Percentiles rank a stretch among this genome's conserved stretches.
phyloP scores from a whole-genome alignment of 53 echinoderm and acorn worm genomes.

The Echinarachnius parma region DNA sequence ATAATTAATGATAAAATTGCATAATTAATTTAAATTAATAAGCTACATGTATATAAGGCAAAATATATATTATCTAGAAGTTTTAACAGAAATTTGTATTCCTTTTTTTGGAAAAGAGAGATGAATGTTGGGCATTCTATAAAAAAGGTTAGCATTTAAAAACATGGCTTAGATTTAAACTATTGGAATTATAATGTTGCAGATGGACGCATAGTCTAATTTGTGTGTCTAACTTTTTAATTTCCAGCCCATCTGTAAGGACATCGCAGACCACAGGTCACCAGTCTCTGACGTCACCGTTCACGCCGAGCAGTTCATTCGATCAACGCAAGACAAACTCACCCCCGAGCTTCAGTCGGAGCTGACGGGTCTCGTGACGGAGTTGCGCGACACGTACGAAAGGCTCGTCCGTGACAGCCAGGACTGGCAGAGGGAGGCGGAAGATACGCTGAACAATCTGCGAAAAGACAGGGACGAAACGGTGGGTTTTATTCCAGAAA shows the following conservation, averaged over 20 bases:
- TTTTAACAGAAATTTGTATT: too few species aligned
- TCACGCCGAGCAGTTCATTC: slow-evolving; percentile 88
- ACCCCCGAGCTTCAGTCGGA: slow-evolving; percentile 83
- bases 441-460: slow-evolving; percentile 69
- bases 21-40: too few species aligned
- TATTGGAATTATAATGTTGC: too few species aligned
- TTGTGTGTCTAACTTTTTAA: neutral
- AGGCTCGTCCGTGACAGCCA: slow-evolving; percentile 70
- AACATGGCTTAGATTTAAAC: too few species aligned
- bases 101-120: too few species aligned
- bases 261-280: slow-evolving; percentile 54
- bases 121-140: too few species aligned
- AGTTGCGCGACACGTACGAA: slow-evolving; percentile 82
- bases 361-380: slow-evolving; percentile 64
- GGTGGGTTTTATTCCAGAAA: slow-evolving; percentile 38
- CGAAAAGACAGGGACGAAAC: slow-evolving; percentile 83
- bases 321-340: slow-evolving; percentile 82
- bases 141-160: neutral
- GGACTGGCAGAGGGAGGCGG: slow-evolving; percentile 77
- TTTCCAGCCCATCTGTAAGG: slow-evolving; percentile 53
- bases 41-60: too few species aligned
- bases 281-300: slow-evolving; percentile 86
- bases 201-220: neutral
- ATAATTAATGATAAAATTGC: too few species aligned
- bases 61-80: too few species aligned